Evolutionary conservation across 2,888 invertebrate genomes (phyloP).

Genomic region (Tetanocera ferruginea): DNA sequence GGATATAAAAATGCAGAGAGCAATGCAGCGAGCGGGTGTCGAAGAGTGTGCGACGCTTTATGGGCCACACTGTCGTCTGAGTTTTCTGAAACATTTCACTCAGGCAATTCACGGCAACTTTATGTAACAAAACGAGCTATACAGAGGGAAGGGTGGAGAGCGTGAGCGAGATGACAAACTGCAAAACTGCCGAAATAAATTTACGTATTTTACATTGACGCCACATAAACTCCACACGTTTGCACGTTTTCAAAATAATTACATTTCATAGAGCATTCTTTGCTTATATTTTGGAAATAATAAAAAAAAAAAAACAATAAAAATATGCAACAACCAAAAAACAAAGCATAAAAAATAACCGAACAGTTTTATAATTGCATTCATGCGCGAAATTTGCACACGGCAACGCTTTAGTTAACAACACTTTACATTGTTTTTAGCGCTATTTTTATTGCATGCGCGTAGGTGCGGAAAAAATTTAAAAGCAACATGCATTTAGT

Average conservation of each 20-base stretch:
- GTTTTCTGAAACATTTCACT: conserved; percentile 61
- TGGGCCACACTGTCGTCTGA: conserved; percentile 63
- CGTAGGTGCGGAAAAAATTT: not conserved
- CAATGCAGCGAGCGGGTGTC: conserved; percentile 41
- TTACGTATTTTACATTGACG: not conserved
- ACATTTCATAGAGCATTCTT: not conserved
- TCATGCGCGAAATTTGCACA: not conserved
- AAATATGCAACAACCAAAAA: not conserved
- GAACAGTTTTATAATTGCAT: not conserved
- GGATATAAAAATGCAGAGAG: conserved; percentile 45
- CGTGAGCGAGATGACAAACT: not conserved
- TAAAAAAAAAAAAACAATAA: not conserved
- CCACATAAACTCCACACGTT: not conserved
- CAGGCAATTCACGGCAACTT: conserved; percentile 47
- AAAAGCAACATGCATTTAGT: not conserved
- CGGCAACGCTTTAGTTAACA: not conserved
- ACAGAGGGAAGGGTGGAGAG: not conserved
- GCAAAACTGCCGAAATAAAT: no score
- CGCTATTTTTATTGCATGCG: not conserved
- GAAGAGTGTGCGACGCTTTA: conserved; percentile 60
- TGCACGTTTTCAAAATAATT: not conserved
- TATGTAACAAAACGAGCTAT: conserved; percentile 16
- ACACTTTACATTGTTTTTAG: not conserved
- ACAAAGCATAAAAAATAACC: not conserved
- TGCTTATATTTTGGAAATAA: not conserved